Percentiles rank a stretch among this genome's conserved stretches.
Conservation (phyloP, 2,888 invertebrate species). For the Microctonus hyperodae region DNA sequence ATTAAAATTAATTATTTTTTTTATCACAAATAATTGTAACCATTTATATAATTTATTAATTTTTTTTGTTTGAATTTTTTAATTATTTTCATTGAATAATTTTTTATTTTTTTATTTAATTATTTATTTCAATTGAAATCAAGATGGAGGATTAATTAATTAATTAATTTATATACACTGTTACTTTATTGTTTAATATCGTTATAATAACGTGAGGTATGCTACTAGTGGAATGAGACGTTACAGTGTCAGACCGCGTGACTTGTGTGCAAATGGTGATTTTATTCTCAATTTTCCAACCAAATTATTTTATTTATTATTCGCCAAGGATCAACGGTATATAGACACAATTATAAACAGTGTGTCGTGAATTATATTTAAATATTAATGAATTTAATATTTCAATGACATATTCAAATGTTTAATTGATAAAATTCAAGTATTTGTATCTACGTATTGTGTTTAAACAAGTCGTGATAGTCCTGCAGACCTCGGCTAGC, state of each 20-base stretch:
- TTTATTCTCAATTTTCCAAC: neutral
- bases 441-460: conserved; percentile 2
- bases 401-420: neutral
- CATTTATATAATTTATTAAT: neutral
- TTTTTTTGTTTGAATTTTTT: too few species aligned
- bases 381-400: neutral
- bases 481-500: conserved; percentile 38
- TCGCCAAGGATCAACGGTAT: neutral
- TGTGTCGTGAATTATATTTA: neutral
- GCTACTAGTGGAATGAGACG: neutral
- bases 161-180: neutral
- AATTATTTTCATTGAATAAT: neutral
- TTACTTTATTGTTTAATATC: neutral
- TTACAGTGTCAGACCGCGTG: conserved; percentile 7
- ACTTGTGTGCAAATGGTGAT: conserved; percentile 3
- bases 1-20: too few species aligned
- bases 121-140: neutral
- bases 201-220: neutral
- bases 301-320: neutral
- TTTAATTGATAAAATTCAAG: neutral
- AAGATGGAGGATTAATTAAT: neutral
- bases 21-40: neutral
- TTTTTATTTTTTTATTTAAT: neutral
- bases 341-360: neutral
- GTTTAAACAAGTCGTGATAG: conserved; percentile 1